A percentile compares a stretch with the other conserved stretches of the same genome.
Conservation (phyloP, 2,888 invertebrate genomes). For the Hydriomena furcata region DNA sequence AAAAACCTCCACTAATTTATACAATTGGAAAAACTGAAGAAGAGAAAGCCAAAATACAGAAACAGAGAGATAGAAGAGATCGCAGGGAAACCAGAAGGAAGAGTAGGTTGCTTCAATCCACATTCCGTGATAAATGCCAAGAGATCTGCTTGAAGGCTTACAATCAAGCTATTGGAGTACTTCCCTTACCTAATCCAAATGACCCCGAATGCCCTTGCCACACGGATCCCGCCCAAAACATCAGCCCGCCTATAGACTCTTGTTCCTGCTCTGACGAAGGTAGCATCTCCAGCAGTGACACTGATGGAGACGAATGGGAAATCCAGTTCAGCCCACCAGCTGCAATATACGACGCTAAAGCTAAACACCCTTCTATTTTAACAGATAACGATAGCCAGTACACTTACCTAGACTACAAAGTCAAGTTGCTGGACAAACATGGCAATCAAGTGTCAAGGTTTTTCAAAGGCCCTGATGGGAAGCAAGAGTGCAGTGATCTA, state of each 20-base stretch:
- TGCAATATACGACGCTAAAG: slow-evolving; percentile 65
- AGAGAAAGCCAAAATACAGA: slow-evolving; percentile 63
- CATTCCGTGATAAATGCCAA: slow-evolving; percentile 73
- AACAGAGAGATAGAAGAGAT: slow-evolving; percentile 64
- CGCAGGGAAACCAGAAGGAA: slow-evolving; percentile 72
- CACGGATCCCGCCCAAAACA: slow-evolving; percentile 40
- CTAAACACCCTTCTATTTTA: slow-evolving; percentile 59
- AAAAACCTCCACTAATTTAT: slow-evolving; percentile 68
- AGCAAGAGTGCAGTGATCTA: slow-evolving; percentile 71
- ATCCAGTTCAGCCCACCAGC: slow-evolving; percentile 73
- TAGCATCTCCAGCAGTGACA: slow-evolving; percentile 64
- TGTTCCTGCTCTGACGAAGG: slow-evolving; percentile 74
- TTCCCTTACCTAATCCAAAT: slow-evolving; percentile 68
- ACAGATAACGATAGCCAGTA: slow-evolving; percentile 61
- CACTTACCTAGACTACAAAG: slow-evolving; percentile 72
- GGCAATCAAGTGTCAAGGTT: slow-evolving; percentile 71
- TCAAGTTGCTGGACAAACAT: slow-evolving; percentile 66
- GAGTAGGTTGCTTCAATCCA: slow-evolving; percentile 66
- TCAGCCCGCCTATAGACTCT: slow-evolving; percentile 62
- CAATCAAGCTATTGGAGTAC: slow-evolving; percentile 72
- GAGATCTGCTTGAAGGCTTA: slow-evolving; percentile 78
- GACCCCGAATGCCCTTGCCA: slow-evolving; percentile 70
- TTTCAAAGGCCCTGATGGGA: slow-evolving; percentile 74
- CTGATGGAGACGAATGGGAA: slow-evolving; percentile 74
- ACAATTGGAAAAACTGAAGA: slow-evolving; percentile 71